phyloP scores from a whole-genome alignment of 1,140 invertebrate genomes.

The Asbolus verrucosus region DNA sequence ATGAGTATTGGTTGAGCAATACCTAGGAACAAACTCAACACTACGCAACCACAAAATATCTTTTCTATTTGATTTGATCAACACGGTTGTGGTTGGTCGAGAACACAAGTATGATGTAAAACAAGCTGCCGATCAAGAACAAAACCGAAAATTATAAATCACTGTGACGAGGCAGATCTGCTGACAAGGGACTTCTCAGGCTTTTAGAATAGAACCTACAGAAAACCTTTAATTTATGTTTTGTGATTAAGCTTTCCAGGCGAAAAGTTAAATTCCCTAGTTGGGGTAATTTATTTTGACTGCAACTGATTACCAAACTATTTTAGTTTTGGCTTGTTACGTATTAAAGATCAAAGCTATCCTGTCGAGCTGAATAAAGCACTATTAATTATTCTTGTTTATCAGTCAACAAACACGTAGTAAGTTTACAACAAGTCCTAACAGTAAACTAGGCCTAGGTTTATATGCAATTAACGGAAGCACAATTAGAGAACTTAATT shows the following conservation, averaged over 20 bases:
- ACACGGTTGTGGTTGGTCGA: too few species aligned
- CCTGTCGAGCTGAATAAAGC: constrained; percentile 30
- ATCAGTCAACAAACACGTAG: constrained; percentile 38
- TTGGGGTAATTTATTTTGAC: constrained; percentile 30
- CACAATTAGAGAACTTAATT: constrained; percentile 36
- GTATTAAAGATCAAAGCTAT: constrained; percentile 35
- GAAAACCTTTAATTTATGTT: constrained; percentile 31
- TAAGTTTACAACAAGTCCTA: constrained; percentile 38
- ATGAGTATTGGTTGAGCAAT: too few species aligned
- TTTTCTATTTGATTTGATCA: too few species aligned
- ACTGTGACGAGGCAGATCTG: constrained; percentile 26
- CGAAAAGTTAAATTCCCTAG: constrained; percentile 34
- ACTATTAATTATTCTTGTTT: constrained; percentile 39
- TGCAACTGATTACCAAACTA: constrained; percentile 37
- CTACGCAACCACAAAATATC: too few species aligned
- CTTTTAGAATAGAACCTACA: constrained; percentile 21
- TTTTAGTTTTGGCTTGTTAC: constrained; percentile 33
- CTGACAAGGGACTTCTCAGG: constrained; percentile 32
- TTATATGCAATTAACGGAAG: constrained; percentile 33
- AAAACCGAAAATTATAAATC: constrained; percentile 37
- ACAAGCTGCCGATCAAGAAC: neutral
- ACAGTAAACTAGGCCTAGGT: constrained; percentile 17
- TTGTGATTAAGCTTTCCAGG: constrained; percentile 27
- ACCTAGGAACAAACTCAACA: too few species aligned
- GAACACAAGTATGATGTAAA: neutral